Evolutionary conservation across 1,140 invertebrate species (phyloP), one percentile per base, ranked within the genome.

Genomic region (Bombus huntii): DNA sequence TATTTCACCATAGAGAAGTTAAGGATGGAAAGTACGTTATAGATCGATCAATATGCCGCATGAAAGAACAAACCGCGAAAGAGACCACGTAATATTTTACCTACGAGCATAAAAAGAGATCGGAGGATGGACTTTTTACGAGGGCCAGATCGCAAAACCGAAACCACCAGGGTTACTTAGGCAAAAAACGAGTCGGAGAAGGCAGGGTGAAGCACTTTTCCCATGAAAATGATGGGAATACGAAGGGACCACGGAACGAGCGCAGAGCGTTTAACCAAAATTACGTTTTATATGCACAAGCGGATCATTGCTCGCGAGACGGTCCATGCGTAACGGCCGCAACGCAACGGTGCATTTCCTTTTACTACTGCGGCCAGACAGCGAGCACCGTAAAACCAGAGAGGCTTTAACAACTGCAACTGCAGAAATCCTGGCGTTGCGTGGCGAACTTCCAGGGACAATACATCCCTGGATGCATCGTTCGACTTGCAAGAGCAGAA

Each of bases 351-450:
- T 86, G 85, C 74, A 77, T 87, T 78, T 87, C 75, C 85, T 83
- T 87, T 87, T 87, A 87, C 85, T 87, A 87, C 85, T 87, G 74
- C 81, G 59, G 81, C 85, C 85, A 78, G 85, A 87, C 81, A 87
- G 78, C 85, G 81, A 18, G 44, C 66, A 87, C 81, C 85, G 81
- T 87, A 87, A 87, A 87, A 87, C 70, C 68, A 8, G 70, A 80
- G 62, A 44, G 81, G 34, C 73, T 87, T 74, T 77, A 83, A 68
- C 78, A 74, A 73, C 86, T 83, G 71, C 86, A 68, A 71, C 47
- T 83, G 75, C 65, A 83, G 83, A 88, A 90, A 90, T 81, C 79
- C 39, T 13, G 22, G 66, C n/a, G 76, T 34, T 28, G 28, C 42
- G 31, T 25, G 53, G 42, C 1, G 25, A 59, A 15, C 4, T 25